Evolutionary conservation across 2,888 invertebrate genomes (phyloP).

Genomic region (Catotricha subobsoleta): DNA sequence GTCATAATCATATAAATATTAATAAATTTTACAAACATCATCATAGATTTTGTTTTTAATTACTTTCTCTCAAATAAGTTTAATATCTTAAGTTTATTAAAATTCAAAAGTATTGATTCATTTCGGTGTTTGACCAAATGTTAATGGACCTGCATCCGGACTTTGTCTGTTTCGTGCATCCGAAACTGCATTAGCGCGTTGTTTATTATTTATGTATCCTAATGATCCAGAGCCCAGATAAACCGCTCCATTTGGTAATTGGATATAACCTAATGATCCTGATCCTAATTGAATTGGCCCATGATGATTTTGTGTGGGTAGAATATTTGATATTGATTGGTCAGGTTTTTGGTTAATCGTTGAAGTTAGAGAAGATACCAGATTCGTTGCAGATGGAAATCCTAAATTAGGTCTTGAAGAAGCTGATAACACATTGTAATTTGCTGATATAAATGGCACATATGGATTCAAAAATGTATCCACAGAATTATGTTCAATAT

Average conservation of each 20-base stretch:
- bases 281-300: conserved; percentile 25
- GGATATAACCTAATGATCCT: conserved; percentile 27
- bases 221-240: conserved; percentile 29
- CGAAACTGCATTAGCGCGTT: conserved; percentile 11
- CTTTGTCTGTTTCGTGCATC: conserved; percentile 4
- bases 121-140: conserved; percentile 7
- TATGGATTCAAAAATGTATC: conserved; percentile 3
- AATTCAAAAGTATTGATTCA: too few species aligned
- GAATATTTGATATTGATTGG: conserved; percentile 8
- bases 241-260: conserved; percentile 25
- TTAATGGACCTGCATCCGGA: conserved; percentile 6
- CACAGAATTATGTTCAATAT: conserved; percentile 15
- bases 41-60: too few species aligned
- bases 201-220: conserved; percentile 25
- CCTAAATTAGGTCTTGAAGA: background rate
- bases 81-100: too few species aligned
- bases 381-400: background rate
- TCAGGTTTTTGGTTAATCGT: background rate
- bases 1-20: too few species aligned
- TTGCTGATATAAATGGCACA: conserved; percentile 4
- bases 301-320: conserved; percentile 10
- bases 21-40: too few species aligned
- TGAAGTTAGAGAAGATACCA: conserved; percentile 13
- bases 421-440: background rate
- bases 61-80: too few species aligned